These are phyloP conservation scores for Sebastes alutus DNA, from an alignment of 2,797 vertebrate species.

Conservation along the genomic window DNA sequence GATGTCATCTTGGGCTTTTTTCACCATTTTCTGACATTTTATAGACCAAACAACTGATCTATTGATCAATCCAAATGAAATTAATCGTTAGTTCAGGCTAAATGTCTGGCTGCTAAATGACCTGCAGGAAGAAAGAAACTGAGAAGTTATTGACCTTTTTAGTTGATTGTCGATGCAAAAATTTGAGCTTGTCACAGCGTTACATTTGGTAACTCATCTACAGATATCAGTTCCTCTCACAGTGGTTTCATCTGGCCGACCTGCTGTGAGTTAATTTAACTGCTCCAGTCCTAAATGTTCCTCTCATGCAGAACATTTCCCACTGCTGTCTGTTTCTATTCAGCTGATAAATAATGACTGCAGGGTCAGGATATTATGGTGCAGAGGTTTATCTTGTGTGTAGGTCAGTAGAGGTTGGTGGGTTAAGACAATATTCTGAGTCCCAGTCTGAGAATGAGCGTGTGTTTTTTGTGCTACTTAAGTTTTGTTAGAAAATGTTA, in stretches of 20 bases:
- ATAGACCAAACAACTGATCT: neutral
- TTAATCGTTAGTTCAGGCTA: neutral
- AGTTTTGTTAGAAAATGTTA: neutral
- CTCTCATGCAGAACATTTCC: constrained; percentile 22
- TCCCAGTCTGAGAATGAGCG: neutral
- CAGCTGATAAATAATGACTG: constrained; percentile 14
- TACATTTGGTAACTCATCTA: neutral
- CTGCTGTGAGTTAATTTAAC: constrained; percentile 18
- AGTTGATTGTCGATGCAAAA: neutral
- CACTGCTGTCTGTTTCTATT: constrained; percentile 7
- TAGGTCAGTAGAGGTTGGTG: constrained; percentile 4
- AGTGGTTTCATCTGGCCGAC: neutral
- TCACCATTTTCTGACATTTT: neutral
- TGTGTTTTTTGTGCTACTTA: too few species aligned
- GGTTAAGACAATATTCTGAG: constrained; percentile 8
- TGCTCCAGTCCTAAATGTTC: neutral
- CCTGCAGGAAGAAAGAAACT: neutral
- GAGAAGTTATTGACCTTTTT: neutral
- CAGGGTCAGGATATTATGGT: neutral
- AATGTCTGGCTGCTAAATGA: neutral
- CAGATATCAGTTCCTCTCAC: neutral
- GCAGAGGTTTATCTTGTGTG: constrained; percentile 3
- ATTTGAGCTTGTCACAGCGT: too few species aligned
- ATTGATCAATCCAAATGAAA: neutral
- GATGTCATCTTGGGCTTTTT: too few species aligned